A percentile compares a stretch with the other conserved stretches of the same genome.
These are phyloP conservation scores for Molanna angustata DNA, from an alignment of 2,888 invertebrate genomes.

Conservation along the genomic window DNA sequence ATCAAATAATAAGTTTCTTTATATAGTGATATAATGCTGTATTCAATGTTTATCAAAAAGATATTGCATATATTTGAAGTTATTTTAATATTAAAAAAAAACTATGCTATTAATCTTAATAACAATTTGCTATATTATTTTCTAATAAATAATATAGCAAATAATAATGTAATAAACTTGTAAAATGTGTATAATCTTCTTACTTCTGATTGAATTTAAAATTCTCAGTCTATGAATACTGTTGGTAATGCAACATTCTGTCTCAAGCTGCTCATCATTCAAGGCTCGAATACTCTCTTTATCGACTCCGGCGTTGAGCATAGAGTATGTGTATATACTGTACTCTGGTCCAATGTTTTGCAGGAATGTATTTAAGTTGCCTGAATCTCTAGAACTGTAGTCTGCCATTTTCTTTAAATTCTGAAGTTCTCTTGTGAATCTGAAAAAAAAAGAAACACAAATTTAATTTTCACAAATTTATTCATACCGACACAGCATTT, in stretches of 20 bases:
- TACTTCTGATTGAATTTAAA: slow-evolving; percentile 79
- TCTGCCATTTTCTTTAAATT: slow-evolving; percentile 95
- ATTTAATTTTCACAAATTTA: too few species aligned
- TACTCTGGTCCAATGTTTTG: slow-evolving; percentile 84
- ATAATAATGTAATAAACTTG: background rate
- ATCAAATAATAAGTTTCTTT: too few species aligned
- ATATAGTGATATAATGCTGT: too few species aligned
- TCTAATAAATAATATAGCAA: background rate
- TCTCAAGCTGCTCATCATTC: slow-evolving; percentile 86
- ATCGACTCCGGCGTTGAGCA: slow-evolving; percentile 95
- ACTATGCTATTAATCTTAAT: too few species aligned
- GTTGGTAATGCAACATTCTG: slow-evolving; percentile 89
- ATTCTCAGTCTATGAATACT: slow-evolving; percentile 93
- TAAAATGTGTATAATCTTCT: slow-evolving; percentile 19
- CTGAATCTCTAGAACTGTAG: slow-evolving; percentile 90
- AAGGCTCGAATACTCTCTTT: slow-evolving; percentile 80
- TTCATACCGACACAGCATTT: too few species aligned
- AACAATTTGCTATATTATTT: too few species aligned
- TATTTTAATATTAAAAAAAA: too few species aligned
- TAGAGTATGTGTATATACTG: slow-evolving; percentile 93
- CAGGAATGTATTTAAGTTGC: slow-evolving; percentile 85
- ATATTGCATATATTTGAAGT: too few species aligned
- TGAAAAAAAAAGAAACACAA: slow-evolving; percentile 36
- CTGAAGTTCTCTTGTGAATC: slow-evolving; percentile 89
- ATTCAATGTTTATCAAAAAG: too few species aligned